Base-by-base conservation (phyloP, 2,113 vertebrate genomes). In the Uria aalge region DNA sequence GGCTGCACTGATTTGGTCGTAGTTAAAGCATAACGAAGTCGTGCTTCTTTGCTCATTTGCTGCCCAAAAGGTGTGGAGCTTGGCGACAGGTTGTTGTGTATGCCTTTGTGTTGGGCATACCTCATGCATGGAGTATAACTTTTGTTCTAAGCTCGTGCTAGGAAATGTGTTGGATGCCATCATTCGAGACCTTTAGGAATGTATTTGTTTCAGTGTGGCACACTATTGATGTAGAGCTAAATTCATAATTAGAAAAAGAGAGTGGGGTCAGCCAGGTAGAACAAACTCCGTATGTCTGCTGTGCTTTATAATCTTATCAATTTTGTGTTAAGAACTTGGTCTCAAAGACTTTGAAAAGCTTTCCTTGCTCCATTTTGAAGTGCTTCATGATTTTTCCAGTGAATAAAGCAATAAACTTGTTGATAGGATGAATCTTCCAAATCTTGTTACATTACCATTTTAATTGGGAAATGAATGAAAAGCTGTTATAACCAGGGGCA, bases 381-480 rank as follows among this genome's bases (percentile, higher is more conserved):
- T 48, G 56, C 68, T 85, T 69, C 5, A 26, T 64, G 5, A 27
- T 59, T 89, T 93, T 86, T 57, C 19, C 23, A 64, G 32, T 76
- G 77, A 87, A 62, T 76, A 50, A 21, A 82, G 66, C 45, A 91
- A 32, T 88, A 90, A 82, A 47, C 14, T 41, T 88, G 38, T 72
- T 53, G 66, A 53, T 32, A 62, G 41, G n/a, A 56, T 75, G 45
- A 73, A 48, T 94, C 62, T 85, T 90, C 41, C 67, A 91, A 78
- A 82, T 92, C 66, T 91, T 1, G 0, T 64, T 96, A 87, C 38
- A 76, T 83, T 96, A 85, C 47, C 55, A 88, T 91, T 97, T 95
- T 95, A 97, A 95, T 77, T 95, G 83, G 80, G 92, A 96, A 90
- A 96, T 62, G 23, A 95, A 83, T 83, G 38, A 79, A 79, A 90